Conservation (phyloP, 2,113 vertebrate genomes). For the Siniperca knerii region DNA sequence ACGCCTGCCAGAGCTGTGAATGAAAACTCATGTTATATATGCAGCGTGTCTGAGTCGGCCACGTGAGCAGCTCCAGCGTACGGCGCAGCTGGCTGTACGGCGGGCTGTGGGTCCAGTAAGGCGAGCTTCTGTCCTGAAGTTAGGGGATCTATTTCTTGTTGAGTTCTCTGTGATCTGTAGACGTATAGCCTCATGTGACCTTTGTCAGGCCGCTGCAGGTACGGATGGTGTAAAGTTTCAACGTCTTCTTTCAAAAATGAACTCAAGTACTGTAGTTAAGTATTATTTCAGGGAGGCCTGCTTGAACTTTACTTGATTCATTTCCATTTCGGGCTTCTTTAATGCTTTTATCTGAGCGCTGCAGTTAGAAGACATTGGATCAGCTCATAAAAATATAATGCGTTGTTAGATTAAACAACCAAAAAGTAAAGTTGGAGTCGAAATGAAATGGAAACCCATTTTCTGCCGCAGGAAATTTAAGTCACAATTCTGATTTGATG, state of each 20-base stretch:
- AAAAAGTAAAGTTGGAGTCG: background rate
- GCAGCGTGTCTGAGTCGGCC: background rate
- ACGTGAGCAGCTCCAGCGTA: slow-evolving; percentile 4
- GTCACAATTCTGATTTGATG: too few relatives aligned
- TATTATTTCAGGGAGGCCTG: too few relatives aligned
- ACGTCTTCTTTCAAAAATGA: background rate
- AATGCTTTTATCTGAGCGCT: background rate
- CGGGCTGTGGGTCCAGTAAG: background rate
- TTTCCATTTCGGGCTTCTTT: too few relatives aligned
- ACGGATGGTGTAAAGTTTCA: background rate
- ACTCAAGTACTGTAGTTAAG: background rate
- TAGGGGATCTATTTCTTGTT: background rate
- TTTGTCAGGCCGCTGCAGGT: background rate
- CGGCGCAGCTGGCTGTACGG: background rate
- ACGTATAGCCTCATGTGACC: slow-evolving; percentile 8
- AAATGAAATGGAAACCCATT: too few relatives aligned
- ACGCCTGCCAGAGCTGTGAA: slow-evolving; percentile 30
- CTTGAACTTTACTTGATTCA: too few relatives aligned
- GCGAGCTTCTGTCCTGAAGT: background rate
- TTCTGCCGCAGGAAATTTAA: too few relatives aligned
- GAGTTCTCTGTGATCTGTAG: background rate
- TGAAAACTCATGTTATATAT: slow-evolving; percentile 29
- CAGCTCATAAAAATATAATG: background rate
- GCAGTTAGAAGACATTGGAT: background rate
- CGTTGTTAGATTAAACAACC: background rate